A percentile compares a stretch with the other conserved stretches of the same genome.
Evolutionary conservation across 2,888 invertebrate species (phyloP).

Genomic region (Mythimna lalbum): DNA sequence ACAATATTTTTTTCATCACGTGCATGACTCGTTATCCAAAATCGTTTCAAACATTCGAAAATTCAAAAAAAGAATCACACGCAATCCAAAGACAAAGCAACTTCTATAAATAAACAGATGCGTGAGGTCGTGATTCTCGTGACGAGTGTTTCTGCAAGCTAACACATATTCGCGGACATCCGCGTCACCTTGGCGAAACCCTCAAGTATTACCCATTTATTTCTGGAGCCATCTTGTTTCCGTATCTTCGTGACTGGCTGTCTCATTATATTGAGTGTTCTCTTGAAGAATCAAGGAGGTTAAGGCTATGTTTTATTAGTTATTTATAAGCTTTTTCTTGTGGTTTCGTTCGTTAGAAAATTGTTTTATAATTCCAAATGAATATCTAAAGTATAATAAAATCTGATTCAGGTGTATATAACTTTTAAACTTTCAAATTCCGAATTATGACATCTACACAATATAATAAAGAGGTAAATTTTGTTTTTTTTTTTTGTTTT

Average conservation of each 20-base stretch:
- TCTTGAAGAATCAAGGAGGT: neutral
- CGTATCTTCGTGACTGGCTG: slow-evolving; percentile 29
- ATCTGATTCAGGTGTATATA: no score
- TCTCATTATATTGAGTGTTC: slow-evolving; percentile 16
- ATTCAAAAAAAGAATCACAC: slow-evolving; percentile 8
- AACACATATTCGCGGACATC: slow-evolving; percentile 65
- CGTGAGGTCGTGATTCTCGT: slow-evolving; percentile 53
- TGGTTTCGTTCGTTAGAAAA: no score
- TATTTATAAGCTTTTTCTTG: neutral
- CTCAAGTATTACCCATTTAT: slow-evolving; percentile 48
- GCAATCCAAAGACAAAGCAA: slow-evolving; percentile 23
- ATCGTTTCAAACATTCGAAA: neutral
- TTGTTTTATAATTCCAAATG: no score
- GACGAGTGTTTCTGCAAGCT: slow-evolving; percentile 61
- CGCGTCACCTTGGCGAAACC: slow-evolving; percentile 65
- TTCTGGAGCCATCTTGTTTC: slow-evolving; percentile 44
- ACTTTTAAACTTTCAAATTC: no score
- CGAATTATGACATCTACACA: no score
- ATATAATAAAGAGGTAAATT: no score
- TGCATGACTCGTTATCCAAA: neutral
- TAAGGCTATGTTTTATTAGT: neutral
- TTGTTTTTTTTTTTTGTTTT: no score
- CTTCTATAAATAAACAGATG: slow-evolving; percentile 34
- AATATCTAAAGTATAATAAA: no score
- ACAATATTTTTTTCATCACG: neutral